These are phyloP conservation scores for Cheilosia scutellata DNA, from an alignment of 2,888 invertebrate species.

Conservation along the genomic window DNA sequence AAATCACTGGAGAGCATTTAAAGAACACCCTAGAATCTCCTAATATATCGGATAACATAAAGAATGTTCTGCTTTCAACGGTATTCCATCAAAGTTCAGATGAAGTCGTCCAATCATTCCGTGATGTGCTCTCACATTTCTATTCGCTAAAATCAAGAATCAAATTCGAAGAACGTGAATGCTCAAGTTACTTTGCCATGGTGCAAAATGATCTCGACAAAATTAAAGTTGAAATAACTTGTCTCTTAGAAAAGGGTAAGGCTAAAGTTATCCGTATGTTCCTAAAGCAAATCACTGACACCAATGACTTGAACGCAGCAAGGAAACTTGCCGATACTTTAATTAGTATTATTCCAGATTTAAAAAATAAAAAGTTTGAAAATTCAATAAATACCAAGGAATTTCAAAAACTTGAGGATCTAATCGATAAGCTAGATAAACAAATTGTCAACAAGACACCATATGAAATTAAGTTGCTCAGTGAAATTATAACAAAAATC, in stretches of 20 bases:
- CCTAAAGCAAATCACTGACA: background rate
- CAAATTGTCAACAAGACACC: slow-evolving; percentile 10
- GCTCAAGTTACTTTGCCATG: background rate
- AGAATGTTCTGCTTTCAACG: slow-evolving; percentile 10
- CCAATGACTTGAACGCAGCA: background rate
- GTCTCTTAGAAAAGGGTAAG: background rate
- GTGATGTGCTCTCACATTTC: slow-evolving; percentile 15
- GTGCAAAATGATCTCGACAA: background rate
- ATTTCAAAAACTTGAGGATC: background rate
- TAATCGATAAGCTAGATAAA: background rate
- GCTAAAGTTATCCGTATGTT: background rate
- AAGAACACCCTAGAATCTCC: slow-evolving; percentile 78
- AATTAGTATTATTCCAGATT: background rate
- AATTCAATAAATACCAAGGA: background rate
- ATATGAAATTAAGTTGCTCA: slow-evolving; percentile 12
- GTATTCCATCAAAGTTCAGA: slow-evolving; percentile 1
- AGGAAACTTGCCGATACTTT: background rate
- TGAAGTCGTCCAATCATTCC: slow-evolving; percentile 32
- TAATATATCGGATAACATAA: slow-evolving; percentile 69
- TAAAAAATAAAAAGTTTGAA: background rate
- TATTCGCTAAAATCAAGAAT: background rate
- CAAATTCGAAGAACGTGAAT: background rate
- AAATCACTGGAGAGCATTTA: slow-evolving; percentile 77
- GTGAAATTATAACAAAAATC: slow-evolving; percentile 10
- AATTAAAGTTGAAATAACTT: background rate